Conservation (phyloP, 2,888 invertebrate genomes). For the Loripinus fragilis region DNA sequence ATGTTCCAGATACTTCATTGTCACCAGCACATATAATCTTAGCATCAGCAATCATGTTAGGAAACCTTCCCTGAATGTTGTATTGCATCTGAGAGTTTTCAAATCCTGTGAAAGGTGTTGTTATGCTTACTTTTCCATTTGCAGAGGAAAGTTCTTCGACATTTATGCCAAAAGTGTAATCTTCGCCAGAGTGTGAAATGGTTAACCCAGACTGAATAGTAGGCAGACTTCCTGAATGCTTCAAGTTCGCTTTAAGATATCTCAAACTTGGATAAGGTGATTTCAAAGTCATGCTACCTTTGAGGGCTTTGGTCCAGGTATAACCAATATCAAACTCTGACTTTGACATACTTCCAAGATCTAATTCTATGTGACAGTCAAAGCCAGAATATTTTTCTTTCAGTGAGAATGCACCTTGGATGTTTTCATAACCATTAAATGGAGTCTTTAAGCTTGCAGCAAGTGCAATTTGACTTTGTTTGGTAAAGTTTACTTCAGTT, state of each 20-base stretch:
- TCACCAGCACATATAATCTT: slow-evolving; percentile 27
- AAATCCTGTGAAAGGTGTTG: slow-evolving; percentile 41
- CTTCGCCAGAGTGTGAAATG: not conserved
- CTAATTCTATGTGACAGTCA: slow-evolving; percentile 55
- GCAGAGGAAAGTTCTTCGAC: not conserved
- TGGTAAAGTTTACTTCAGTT: not conserved
- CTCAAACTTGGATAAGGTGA: slow-evolving; percentile 29
- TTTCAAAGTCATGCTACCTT: slow-evolving; percentile 18
- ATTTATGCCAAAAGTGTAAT: slow-evolving; percentile 8
- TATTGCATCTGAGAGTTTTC: slow-evolving; percentile 31
- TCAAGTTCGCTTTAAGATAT: slow-evolving; percentile 7
- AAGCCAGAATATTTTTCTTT: slow-evolving; percentile 56
- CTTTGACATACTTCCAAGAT: not conserved
- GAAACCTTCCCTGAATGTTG: slow-evolving; percentile 8
- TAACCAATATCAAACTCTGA: slow-evolving; percentile 9
- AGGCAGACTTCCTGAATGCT: slow-evolving; percentile 1
- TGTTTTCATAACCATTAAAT: slow-evolving; percentile 56
- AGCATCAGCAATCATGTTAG: slow-evolving; percentile 22
- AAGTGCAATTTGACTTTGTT: not conserved
- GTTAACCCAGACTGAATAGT: slow-evolving; percentile 8
- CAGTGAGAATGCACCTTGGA: slow-evolving; percentile 57
- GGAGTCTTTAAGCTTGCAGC: slow-evolving; percentile 58
- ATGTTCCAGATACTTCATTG: slow-evolving; percentile 33
- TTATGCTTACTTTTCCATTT: slow-evolving; percentile 18
- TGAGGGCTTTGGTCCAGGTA: slow-evolving; percentile 13